Conservation (phyloP, 1,140 invertebrate species). For the Anastatus disparis region DNA sequence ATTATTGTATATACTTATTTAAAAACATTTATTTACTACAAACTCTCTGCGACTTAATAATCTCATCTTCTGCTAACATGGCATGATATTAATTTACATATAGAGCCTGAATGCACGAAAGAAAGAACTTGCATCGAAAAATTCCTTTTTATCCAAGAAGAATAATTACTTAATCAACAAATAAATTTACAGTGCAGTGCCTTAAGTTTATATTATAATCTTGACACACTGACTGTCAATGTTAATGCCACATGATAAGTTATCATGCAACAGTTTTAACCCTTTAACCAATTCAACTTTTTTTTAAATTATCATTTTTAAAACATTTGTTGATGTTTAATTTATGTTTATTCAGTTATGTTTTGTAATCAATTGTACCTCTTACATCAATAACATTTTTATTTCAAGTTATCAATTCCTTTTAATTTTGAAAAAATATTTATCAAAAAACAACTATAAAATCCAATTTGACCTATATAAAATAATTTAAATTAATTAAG, state of each 20-base stretch:
- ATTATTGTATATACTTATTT: not conserved
- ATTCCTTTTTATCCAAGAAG: constrained; percentile 32
- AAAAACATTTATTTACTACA: constrained; percentile 18
- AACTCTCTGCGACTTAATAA: not conserved
- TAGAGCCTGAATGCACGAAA: constrained; percentile 59
- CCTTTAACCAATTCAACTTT: constrained; percentile 1
- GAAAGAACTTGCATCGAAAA: constrained; percentile 47
- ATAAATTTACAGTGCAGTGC: constrained; percentile 16
- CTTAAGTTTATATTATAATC: constrained; percentile 10
- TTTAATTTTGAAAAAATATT: too few species aligned
- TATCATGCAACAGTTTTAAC: constrained; percentile 26
- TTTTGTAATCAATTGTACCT: too few species aligned
- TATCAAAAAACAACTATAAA: too few species aligned
- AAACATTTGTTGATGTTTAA: not conserved
- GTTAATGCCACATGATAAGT: constrained; percentile 24
- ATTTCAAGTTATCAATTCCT: too few species aligned
- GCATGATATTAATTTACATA: constrained; percentile 54
- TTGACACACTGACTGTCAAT: constrained; percentile 16
- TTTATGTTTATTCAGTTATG: too few species aligned
- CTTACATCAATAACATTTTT: too few species aligned
- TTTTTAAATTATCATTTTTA: not conserved
- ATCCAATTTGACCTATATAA: too few species aligned
- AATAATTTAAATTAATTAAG: not conserved
- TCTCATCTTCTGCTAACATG: constrained; percentile 53
- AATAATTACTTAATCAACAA: constrained; percentile 22